These are phyloP conservation scores for Albula goreensis DNA, from an alignment of 2,113 vertebrate species.

Conservation along the genomic window DNA sequence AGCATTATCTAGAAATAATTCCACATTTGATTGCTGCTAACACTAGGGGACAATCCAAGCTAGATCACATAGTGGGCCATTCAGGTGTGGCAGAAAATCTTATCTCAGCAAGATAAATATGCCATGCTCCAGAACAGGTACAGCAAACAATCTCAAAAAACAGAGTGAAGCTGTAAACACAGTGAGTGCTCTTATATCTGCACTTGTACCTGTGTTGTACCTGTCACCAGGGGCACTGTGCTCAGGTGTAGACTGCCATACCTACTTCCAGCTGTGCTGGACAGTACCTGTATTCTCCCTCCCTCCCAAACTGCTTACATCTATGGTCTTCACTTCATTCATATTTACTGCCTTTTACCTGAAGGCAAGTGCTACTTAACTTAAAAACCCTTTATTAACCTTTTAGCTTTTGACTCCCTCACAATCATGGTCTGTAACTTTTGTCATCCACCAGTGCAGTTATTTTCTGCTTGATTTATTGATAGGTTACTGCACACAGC, in stretches of 20 bases:
- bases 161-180: no score
- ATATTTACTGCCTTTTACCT: background rate
- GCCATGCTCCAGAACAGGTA: background rate
- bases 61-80: background rate
- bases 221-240: no score
- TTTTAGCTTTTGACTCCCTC: background rate
- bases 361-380: background rate
- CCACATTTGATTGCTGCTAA: background rate
- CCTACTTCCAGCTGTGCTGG: no score
- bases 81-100: background rate
- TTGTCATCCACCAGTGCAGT: background rate
- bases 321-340: background rate
- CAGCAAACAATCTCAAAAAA: no score
- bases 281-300: background rate
- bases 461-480: background rate
- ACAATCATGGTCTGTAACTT: background rate
- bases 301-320: background rate
- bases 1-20: no score
- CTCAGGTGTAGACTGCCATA: no score
- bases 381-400: background rate
- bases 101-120: background rate
- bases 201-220: no score
- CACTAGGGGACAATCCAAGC: background rate
- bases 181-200: no score
- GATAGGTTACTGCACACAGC: background rate